Conservation (phyloP, 2,888 invertebrate species). For the Agriopis aurantiaria region DNA sequence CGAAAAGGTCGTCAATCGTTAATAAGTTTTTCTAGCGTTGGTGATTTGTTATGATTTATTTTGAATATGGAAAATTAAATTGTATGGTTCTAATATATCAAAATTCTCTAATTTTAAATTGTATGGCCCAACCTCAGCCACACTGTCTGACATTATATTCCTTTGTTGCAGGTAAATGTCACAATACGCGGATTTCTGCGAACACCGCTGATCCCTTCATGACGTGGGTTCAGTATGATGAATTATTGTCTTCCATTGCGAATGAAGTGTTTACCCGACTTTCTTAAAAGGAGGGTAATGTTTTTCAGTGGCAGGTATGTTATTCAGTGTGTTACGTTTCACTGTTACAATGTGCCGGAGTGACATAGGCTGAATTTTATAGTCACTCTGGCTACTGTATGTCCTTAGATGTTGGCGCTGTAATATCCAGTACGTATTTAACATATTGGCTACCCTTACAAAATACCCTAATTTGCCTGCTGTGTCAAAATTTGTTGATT, state of each 20-base stretch:
- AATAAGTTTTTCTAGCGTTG: no score
- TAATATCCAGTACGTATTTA: no score
- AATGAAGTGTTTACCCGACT: neutral
- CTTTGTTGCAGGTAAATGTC: constrained; percentile 72
- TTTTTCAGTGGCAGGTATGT: neutral
- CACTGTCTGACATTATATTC: constrained; percentile 46
- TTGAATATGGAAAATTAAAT: neutral
- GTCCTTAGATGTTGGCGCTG: no score
- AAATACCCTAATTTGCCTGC: no score
- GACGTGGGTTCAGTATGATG: constrained; percentile 49
- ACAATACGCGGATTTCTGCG: constrained; percentile 53
- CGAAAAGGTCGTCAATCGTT: no score
- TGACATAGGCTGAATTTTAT: no score
- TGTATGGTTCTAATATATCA: neutral
- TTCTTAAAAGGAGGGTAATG: no score
- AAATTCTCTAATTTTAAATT: neutral
- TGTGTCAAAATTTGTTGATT: no score
- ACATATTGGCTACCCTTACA: no score
- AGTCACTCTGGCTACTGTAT: no score
- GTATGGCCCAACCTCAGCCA: constrained; percentile 24
- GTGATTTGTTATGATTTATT: no score
- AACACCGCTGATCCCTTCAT: constrained; percentile 47
- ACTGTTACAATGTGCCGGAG: no score
- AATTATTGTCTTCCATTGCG: constrained; percentile 32
- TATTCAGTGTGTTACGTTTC: neutral